These are phyloP conservation scores for Scolopax bukidnonensis DNA, from an alignment of 2,797 vertebrate species.

Conservation along the genomic window DNA sequence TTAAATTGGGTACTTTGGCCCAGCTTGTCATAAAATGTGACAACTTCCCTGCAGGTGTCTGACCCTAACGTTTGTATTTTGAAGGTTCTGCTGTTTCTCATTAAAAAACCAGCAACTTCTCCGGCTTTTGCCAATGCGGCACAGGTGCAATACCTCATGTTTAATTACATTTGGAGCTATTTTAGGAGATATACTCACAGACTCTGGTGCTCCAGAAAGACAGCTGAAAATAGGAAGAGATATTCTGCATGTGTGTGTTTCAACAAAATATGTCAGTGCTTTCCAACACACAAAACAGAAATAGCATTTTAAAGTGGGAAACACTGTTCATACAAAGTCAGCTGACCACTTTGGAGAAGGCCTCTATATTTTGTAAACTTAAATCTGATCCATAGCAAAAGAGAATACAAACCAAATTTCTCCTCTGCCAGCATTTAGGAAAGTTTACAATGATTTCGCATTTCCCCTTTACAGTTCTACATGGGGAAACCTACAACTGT, in stretches of 20 bases:
- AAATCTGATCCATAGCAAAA: not conserved
- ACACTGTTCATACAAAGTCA: not conserved
- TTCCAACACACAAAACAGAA: not conserved
- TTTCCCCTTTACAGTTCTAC: not conserved
- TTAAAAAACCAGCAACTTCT: not conserved
- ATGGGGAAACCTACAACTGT: not conserved
- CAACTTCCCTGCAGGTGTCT: fast-evolving
- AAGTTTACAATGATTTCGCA: not conserved
- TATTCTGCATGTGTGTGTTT: not conserved
- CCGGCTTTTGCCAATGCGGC: not conserved
- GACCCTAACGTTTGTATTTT: not conserved
- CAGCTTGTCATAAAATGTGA: not conserved
- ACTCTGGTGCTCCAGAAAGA: not conserved
- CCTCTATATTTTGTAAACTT: not conserved
- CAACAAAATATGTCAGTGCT: not conserved
- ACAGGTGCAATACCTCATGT: not conserved
- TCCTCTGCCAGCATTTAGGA: not conserved
- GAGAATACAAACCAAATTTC: not conserved
- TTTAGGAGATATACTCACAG: not conserved
- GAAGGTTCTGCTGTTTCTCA: not conserved
- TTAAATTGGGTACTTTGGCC: not conserved
- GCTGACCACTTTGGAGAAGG: not conserved
- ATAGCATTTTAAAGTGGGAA: not conserved
- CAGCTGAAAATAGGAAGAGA: not conserved
- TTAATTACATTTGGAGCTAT: not conserved